Conservation (phyloP, 1,140 invertebrate species). For the Colletes latitarsis region DNA sequence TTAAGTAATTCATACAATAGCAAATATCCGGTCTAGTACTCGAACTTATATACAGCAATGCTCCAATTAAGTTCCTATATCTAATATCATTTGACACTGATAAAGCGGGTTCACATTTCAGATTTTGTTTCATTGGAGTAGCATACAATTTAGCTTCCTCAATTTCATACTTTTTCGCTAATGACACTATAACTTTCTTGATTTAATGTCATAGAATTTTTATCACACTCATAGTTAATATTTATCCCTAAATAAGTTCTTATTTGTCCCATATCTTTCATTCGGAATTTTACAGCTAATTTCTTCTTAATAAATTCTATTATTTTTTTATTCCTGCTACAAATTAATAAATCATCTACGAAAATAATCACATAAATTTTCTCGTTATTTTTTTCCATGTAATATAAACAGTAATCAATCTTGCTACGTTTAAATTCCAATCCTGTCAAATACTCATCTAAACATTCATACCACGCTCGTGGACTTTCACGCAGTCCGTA, state of each 20-base stretch:
- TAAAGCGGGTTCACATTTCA: constrained; percentile 15
- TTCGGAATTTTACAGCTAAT: constrained; percentile 5
- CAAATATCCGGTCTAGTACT: constrained; percentile 11
- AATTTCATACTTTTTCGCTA: constrained; percentile 28
- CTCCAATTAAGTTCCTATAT: constrained; percentile 29
- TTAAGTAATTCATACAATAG: constrained; percentile 26
- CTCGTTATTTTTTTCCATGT: neutral
- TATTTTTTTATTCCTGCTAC: constrained; percentile 9
- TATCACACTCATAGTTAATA: constrained; percentile 15
- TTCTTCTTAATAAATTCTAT: neutral
- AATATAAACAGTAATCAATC: constrained; percentile 20
- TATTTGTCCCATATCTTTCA: constrained; percentile 28
- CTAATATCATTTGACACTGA: neutral
- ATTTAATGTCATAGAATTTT: neutral
- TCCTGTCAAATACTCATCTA: neutral
- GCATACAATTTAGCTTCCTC: constrained; percentile 24
- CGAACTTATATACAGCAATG: constrained; percentile 19
- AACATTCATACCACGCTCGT: constrained; percentile 25
- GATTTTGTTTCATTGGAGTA: constrained; percentile 25
- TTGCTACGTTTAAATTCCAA: constrained; percentile 10
- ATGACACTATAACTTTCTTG: constrained; percentile 30
- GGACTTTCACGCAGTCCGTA: constrained; percentile 33
- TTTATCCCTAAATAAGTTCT: constrained; percentile 22
- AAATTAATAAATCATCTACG: constrained; percentile 30
- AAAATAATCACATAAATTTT: constrained; percentile 15